These are phyloP conservation scores for Euphysa ruthae DNA, from an alignment of 30 jellyfish, hydroid and myxozoan genomes.

Conservation along the genomic window DNA sequence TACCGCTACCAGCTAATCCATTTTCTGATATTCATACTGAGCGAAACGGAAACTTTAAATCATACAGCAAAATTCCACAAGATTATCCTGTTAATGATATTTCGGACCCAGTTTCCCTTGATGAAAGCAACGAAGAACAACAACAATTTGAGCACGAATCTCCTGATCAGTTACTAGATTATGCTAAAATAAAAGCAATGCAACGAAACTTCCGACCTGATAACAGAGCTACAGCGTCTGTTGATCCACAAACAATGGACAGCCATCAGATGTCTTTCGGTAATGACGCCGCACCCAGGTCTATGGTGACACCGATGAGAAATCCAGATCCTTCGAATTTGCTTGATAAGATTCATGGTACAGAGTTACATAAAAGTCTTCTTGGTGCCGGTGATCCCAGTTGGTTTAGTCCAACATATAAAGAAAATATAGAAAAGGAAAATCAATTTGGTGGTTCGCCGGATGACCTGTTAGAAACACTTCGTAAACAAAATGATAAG, in stretches of 20 bases:
- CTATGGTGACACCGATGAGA: background rate
- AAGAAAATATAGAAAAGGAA: constrained; percentile 3
- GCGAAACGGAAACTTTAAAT: constrained; percentile 38
- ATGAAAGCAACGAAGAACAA: background rate
- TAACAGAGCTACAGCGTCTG: constrained; percentile 30
- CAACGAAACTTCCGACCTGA: background rate
- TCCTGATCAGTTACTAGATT: constrained; percentile 78
- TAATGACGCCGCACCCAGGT: constrained; percentile 9
- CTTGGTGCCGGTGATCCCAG: constrained; percentile 93
- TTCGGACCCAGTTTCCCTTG: constrained; percentile 72
- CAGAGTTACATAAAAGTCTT: constrained; percentile 50
- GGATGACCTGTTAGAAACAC: constrained; percentile 82
- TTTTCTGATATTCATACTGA: constrained; percentile 41
- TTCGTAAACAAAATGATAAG: constrained; percentile 51
- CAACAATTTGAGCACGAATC: background rate
- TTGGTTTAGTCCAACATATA: constrained; percentile 35
- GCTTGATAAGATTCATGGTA: constrained; percentile 63
- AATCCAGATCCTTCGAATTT: constrained; percentile 55
- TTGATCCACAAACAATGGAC: constrained; percentile 36
- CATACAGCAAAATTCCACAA: constrained; percentile 25
- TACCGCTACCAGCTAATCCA: constrained; percentile 47
- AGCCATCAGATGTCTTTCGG: constrained; percentile 8
- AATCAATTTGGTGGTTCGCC: constrained; percentile 33
- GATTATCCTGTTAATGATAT: constrained; percentile 42
- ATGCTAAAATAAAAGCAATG: constrained; percentile 39